These are phyloP conservation scores for Alligator sinensis DNA, from an alignment of 2,113 vertebrate genomes.

Conservation along the genomic window DNA sequence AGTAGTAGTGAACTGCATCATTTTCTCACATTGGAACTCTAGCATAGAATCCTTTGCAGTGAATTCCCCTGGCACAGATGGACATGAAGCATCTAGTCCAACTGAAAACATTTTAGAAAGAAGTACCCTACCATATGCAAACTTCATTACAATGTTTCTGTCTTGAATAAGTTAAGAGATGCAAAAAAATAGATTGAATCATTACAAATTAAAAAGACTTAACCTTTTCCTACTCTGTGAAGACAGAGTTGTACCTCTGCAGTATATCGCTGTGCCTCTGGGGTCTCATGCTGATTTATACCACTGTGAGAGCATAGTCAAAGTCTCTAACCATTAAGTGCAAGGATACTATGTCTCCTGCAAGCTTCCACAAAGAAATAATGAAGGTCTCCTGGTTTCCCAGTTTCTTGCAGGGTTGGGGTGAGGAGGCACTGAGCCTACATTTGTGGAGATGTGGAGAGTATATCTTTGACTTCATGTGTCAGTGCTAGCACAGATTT, in stretches of 20 bases:
- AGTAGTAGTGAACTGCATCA: slow-evolving; percentile 48
- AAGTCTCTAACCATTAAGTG: not conserved
- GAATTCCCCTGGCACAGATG: slow-evolving; percentile 66
- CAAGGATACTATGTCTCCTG: not conserved
- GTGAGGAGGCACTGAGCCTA: not conserved
- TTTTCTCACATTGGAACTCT: slow-evolving; percentile 56
- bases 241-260: not conserved
- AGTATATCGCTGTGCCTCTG: no score
- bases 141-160: not conserved
- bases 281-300: not conserved
- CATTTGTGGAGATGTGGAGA: not conserved
- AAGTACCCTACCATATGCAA: slow-evolving; percentile 48
- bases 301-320: not conserved
- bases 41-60: slow-evolving; percentile 62
- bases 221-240: not conserved
- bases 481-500: not conserved
- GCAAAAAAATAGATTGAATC: slow-evolving; percentile 15
- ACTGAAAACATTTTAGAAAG: slow-evolving; percentile 40
- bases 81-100: slow-evolving; percentile 60
- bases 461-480: not conserved
- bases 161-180: slow-evolving; percentile 30
- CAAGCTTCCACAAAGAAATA: not conserved
- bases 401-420: not conserved
- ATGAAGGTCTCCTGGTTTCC: not conserved
- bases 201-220: slow-evolving; percentile 8